These are phyloP conservation scores for Erebia ligea DNA, from an alignment of 2,888 invertebrate genomes.

Conservation along the genomic window DNA sequence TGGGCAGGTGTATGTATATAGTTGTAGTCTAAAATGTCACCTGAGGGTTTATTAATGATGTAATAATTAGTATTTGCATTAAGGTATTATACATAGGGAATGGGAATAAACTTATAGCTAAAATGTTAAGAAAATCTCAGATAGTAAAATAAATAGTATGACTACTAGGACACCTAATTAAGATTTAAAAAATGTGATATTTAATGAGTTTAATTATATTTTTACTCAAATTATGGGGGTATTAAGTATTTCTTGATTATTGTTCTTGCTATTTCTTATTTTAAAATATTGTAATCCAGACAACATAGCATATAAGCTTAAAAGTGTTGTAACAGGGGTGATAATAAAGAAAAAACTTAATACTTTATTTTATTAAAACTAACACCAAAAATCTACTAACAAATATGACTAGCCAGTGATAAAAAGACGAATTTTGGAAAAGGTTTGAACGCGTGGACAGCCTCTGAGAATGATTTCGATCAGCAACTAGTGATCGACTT, in stretches of 20 bases:
- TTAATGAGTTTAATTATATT: no score
- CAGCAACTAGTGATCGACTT: conserved; percentile 96
- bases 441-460: conserved; percentile 97
- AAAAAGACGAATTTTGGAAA: conserved; percentile 48
- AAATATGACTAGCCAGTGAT: conserved; percentile 26
- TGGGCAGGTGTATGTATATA: background rate
- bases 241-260: no score
- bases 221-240: no score
- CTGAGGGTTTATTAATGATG: no score
- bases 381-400: conserved; percentile 35
- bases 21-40: background rate
- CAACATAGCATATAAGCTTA: background rate
- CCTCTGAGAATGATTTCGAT: conserved; percentile 94
- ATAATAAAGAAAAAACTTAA: background rate
- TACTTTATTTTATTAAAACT: conserved; percentile 32
- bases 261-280: no score
- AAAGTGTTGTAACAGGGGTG: background rate
- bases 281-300: background rate
- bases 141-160: no score
- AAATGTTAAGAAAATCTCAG: no score
- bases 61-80: no score
- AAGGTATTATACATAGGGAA: no score
- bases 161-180: no score
- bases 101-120: no score
- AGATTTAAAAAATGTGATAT: no score